These are phyloP conservation scores for Cremastobaeus sp. DNA, from an alignment of 2,888 invertebrate genomes.

Conservation along the genomic window DNA sequence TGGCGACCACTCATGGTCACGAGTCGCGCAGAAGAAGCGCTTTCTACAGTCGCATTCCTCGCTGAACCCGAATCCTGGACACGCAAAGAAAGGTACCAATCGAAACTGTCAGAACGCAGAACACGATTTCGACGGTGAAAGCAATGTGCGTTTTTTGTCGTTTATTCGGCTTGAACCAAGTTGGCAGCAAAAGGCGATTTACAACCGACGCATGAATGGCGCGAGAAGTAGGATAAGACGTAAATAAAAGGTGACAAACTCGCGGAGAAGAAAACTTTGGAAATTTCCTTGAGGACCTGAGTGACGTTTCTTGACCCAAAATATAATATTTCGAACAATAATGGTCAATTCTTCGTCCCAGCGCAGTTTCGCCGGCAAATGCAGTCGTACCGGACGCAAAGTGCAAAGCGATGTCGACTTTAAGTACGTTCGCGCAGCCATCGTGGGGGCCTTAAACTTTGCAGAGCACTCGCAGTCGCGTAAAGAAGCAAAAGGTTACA, in stretches of 20 bases:
- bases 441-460: constrained; percentile 57
- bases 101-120: constrained; percentile 53
- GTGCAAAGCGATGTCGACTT: constrained; percentile 48
- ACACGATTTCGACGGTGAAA: constrained; percentile 54
- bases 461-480: constrained; percentile 31
- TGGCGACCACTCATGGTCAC: constrained; percentile 43
- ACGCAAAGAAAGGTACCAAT: constrained; percentile 54
- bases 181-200: too few relatives aligned
- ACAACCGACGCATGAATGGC: too few relatives aligned
- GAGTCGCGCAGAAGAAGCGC: constrained; percentile 57
- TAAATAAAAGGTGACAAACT: too few relatives aligned
- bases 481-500: constrained; percentile 70
- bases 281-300: too few relatives aligned
- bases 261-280: too few relatives aligned
- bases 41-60: constrained; percentile 60
- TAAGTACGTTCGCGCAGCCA: constrained; percentile 18
- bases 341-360: too few relatives aligned
- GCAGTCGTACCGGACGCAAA: constrained; percentile 25
- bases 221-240: background rate
- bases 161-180: constrained; percentile 18
- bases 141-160: constrained; percentile 30
- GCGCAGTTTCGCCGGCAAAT: too few relatives aligned
- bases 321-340: background rate
- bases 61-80: constrained; percentile 45
- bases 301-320: too few relatives aligned